Evolutionary conservation across 2,113 vertebrate species (phyloP).

Genomic region (Mixornis gularis): DNA sequence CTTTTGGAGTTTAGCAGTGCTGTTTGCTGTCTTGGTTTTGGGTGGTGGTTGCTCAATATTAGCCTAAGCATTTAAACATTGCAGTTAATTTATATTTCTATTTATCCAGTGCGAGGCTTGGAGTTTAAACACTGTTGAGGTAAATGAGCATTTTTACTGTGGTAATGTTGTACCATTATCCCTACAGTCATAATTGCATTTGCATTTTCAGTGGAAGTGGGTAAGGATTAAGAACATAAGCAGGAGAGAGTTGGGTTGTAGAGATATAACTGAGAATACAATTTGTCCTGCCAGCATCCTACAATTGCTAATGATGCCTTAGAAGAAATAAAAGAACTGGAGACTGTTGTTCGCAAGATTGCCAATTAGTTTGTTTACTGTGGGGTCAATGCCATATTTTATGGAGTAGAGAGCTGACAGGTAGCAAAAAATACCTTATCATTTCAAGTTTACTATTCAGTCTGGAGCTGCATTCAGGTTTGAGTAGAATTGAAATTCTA

Average conservation of each 20-base stretch:
- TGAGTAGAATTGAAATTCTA: background rate
- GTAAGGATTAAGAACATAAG: slow-evolving; percentile 5
- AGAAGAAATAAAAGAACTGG: background rate
- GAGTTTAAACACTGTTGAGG: background rate
- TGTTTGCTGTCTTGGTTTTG: slow-evolving; percentile 1
- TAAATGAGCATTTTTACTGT: slow-evolving; percentile 4
- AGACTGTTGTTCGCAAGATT: background rate
- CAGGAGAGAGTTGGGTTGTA: background rate
- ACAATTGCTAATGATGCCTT: slow-evolving; percentile 6
- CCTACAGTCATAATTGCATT: slow-evolving; percentile 28
- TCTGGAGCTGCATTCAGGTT: background rate
- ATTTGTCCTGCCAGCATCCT: slow-evolving; percentile 14
- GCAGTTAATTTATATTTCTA: slow-evolving; percentile 39
- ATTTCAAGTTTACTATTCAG: background rate
- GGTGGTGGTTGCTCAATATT: background rate
- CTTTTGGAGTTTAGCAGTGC: background rate
- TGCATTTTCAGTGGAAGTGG: slow-evolving; percentile 11
- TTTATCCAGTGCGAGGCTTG: background rate
- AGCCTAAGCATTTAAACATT: slow-evolving; percentile 1
- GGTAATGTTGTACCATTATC: slow-evolving; percentile 2
- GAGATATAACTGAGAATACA: background rate
- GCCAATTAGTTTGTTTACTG: background rate
- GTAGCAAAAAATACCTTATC: background rate
- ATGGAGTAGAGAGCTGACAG: background rate
- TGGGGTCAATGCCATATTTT: background rate